These are phyloP conservation scores for Drosophila austrosaltans DNA, from an alignment of 2,888 invertebrate species.

Conservation along the genomic window DNA sequence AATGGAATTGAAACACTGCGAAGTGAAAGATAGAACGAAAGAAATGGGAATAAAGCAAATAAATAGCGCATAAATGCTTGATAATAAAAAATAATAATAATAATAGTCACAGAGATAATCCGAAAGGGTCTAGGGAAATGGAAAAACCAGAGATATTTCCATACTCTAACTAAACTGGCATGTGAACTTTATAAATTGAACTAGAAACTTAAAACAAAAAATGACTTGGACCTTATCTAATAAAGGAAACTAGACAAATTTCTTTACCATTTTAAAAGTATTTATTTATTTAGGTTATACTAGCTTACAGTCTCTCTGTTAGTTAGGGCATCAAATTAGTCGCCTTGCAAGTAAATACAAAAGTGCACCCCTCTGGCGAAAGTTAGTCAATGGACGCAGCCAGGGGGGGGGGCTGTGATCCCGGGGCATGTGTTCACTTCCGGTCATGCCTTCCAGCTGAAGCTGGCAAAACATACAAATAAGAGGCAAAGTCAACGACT, in stretches of 20 bases:
- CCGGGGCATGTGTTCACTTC: conserved; percentile 40
- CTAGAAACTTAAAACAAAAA: conserved; percentile 36
- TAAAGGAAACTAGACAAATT: neutral
- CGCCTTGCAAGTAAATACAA: conserved; percentile 30
- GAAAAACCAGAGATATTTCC: conserved; percentile 22
- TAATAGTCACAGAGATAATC: conserved; percentile 20
- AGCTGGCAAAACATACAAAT: conserved; percentile 49
- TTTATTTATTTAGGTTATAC: neutral
- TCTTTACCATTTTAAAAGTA: too few relatives aligned
- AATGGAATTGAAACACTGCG: conserved; percentile 68
- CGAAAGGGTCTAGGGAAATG: conserved; percentile 25
- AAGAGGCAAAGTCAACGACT: conserved; percentile 80
- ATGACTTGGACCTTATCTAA: conserved; percentile 38
- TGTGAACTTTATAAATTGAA: conserved; percentile 11
- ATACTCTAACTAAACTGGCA: conserved; percentile 15
- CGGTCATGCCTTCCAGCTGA: conserved; percentile 40
- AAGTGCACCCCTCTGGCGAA: conserved; percentile 37
- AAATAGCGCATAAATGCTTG: conserved; percentile 32
- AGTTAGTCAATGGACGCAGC: conserved; percentile 25
- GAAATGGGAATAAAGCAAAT: conserved; percentile 26
- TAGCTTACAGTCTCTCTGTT: too few relatives aligned
- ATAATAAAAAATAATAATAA: conserved; percentile 37
- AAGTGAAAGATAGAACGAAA: conserved; percentile 36
- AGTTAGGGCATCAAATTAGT: conserved; percentile 15
- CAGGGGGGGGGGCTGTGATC: neutral